Conservation (phyloP, 2,888 invertebrate genomes). For the Machimus atricapillus region DNA sequence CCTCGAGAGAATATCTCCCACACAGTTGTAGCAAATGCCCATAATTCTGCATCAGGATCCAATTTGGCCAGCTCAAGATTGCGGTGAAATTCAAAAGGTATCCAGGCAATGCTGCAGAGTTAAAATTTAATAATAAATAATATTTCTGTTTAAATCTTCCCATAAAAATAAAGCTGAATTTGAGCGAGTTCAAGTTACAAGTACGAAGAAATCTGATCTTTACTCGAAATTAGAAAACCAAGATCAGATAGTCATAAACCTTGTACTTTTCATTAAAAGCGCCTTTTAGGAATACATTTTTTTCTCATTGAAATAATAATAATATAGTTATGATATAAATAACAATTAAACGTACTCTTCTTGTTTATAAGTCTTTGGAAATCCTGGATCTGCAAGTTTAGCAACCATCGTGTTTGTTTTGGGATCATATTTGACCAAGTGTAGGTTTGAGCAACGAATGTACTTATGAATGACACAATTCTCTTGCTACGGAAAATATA, state of each 20-base stretch:
- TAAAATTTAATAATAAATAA: neutral
- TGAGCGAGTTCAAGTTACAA: no score
- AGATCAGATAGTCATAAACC: no score
- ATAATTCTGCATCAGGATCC: conserved; percentile 80
- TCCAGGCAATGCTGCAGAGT: conserved; percentile 66
- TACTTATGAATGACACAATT: conserved; percentile 84
- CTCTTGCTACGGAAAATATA: conserved; percentile 67
- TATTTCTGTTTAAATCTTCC: no score
- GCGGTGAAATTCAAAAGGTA: conserved; percentile 82
- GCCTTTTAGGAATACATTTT: neutral
- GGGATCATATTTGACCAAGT: conserved; percentile 77
- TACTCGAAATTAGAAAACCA: no score
- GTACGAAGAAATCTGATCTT: no score
- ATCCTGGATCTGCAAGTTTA: conserved; percentile 84
- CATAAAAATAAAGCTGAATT: no score
- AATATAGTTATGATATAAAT: neutral
- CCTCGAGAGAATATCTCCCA: conserved; percentile 93
- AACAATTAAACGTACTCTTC: conserved; percentile 67
- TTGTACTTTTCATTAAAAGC: no score
- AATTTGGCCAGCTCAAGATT: conserved; percentile 72
- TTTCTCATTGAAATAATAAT: no score
- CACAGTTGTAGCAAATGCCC: conserved; percentile 90
- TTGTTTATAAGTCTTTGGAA: conserved; percentile 68
- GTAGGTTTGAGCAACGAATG: conserved; percentile 81
- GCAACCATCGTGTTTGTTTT: conserved; percentile 71